Conservation (phyloP, 1,140 invertebrate species). For the Sesamia nonagrioides region DNA sequence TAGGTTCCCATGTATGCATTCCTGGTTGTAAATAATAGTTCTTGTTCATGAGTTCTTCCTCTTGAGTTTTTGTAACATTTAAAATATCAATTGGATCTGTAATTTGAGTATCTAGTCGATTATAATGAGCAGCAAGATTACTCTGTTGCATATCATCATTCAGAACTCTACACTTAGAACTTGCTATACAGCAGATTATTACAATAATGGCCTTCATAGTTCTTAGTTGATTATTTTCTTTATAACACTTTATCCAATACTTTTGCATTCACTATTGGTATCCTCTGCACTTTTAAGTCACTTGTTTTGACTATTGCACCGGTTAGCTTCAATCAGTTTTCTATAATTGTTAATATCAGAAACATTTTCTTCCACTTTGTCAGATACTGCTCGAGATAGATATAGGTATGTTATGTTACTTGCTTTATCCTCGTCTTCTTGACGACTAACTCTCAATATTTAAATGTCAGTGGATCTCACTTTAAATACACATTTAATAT, state of each 20-base stretch:
- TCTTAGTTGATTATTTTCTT: too few relatives aligned
- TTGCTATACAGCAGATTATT: background rate
- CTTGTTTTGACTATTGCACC: too few relatives aligned
- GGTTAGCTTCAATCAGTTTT: too few relatives aligned
- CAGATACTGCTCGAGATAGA: too few relatives aligned
- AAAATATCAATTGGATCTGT: background rate
- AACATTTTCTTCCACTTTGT: too few relatives aligned
- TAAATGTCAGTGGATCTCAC: too few relatives aligned
- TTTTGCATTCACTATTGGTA: background rate
- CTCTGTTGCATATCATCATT: background rate
- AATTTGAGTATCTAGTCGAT: background rate
- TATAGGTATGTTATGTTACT: too few relatives aligned
- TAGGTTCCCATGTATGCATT: too few relatives aligned
- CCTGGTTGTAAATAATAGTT: too few relatives aligned
- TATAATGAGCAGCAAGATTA: background rate
- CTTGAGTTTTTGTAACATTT: background rate
- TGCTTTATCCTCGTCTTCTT: too few relatives aligned
- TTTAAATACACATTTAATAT: background rate
- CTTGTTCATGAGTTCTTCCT: background rate
- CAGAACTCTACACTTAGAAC: background rate
- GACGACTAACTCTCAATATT: too few relatives aligned
- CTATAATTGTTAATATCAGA: too few relatives aligned
- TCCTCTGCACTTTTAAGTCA: background rate
- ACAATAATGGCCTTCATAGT: conserved; percentile 7
- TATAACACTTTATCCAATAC: background rate